Evolutionary conservation across 35 echinoderm and acorn worm genomes (phyloP), one percentile per base, ranked within the genome.

Genomic region (Acanthaster planci): DNA sequence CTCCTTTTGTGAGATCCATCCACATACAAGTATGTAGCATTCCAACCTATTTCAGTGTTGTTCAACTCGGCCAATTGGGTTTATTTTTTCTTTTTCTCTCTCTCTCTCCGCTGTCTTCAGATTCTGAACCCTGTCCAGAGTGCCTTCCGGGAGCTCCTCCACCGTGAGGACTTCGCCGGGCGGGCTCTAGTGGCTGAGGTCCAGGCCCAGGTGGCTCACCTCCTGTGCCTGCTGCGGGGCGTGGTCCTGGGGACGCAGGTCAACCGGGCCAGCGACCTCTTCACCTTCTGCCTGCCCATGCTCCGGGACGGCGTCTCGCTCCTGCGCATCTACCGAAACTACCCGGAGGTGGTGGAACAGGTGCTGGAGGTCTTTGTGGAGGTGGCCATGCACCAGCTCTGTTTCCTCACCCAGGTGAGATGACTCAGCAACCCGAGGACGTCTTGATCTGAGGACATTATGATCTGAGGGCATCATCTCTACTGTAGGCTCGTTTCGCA

Each of bases 111-210:
- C 12, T 42, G 29, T 78, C 64, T 44, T 1, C 80, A 87, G 85
- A 76, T 95, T 38, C 82, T 98, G 26, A 87, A 91, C n/a, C 95
- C 95, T 5, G 68, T 98, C 26, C 96, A 94, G 40, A 80, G 91
- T 8, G 76, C 86, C 23, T 99, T 94, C 82, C 90, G 87, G 51
- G 38, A 53, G 18, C 78, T 94, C 19, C 58, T 99, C 36, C 88
- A 94, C 40, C 85, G 88, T 59, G 92, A 99, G 85, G 79, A 94
- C 27, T 99, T 99, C 85, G 81, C 85, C 52, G 29, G 84, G 0
- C 86, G 82, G 21, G 81, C 92, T 60, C 92, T 91, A 35, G 77
- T 86, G 2, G 83, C 90, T 7, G 51, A 80, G 19, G 67, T 94
- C 37, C 88, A 86, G 57, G 55, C 85, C 19, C 76, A 76, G 8